Base-by-base conservation (phyloP, 2,113 vertebrate genomes). In the Diadophis punctatus region DNA sequence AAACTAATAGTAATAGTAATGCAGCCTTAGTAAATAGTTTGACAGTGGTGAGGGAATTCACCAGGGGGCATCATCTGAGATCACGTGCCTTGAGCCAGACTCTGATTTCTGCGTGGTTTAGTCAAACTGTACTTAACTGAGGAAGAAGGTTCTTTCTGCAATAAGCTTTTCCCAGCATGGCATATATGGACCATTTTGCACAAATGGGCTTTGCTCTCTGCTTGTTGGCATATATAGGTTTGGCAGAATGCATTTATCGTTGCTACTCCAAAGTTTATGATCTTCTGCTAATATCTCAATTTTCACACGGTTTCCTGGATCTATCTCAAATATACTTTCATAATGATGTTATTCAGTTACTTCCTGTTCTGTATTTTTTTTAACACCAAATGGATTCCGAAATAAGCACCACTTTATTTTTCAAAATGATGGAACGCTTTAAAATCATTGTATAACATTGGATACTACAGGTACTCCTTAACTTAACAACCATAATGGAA, bases 61-160 rank as follows among this genome's bases (percentile, higher is more conserved):
- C 88, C 48, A 52, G 80, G 74, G 74, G 39, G 25, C 46, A 84
- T 18, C 39, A 63, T 95, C 89, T 93, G 96, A 94, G 84, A 68
- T 91, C 93, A 88, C 63, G 89, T 86, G 39, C 74, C 60, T 95
- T 89, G 93, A n/a, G 88, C 43, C 39, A 25, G 30, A 48, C 4
- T 84, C 46, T 39, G 51, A 56, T 92, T 90, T 88, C 34, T 20
- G 3, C 87, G 63, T 74, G 12, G 9, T 88, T 55, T 43, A 55
- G 12, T 60, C 49, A 51, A 30, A 8, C 46, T 51, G 9, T 55
- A 8, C 4, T 43, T 84, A 22, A 18, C 7, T 27, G 11, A 48
- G 56, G 3, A 49, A 43, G 12, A 43, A 60, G 8, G 39, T 22
- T 34, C 4, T 46, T 89, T 48, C 22, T 85, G 5, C 84, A 85